phyloP scores from a whole-genome alignment of 1,140 invertebrate species.

The Zaprionus inermis region DNA sequence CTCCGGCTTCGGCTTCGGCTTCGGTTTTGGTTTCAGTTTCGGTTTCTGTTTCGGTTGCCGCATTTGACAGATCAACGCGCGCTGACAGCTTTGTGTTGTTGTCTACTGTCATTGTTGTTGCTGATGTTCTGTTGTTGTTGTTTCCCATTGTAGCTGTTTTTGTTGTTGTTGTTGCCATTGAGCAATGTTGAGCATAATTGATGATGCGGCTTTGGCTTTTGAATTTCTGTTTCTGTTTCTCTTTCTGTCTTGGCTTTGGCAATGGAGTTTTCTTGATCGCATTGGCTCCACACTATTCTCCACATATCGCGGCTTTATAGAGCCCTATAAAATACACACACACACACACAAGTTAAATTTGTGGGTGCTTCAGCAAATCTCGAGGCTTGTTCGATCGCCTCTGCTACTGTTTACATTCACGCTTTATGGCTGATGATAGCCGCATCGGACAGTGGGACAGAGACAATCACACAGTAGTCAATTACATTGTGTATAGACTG shows the following conservation, averaged over 20 bases:
- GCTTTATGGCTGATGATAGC: constrained; percentile 50
- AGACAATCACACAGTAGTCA: constrained; percentile 15
- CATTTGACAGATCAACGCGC: constrained; percentile 80
- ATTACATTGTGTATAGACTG: constrained; percentile 10
- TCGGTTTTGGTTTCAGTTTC: constrained; percentile 30
- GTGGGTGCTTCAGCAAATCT: constrained; percentile 42
- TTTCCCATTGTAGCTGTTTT: constrained; percentile 5
- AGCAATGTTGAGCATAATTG: constrained; percentile 80
- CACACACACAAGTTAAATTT: no score
- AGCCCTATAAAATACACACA: neutral
- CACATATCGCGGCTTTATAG: constrained; percentile 24
- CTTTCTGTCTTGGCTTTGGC: constrained; percentile 49
- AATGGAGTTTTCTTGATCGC: constrained; percentile 72
- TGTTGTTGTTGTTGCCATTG: constrained; percentile 58
- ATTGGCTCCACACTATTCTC: constrained; percentile 73
- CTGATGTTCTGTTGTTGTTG: constrained; percentile 33
- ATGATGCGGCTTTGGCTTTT: constrained; percentile 80
- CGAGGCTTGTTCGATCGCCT: constrained; percentile 63
- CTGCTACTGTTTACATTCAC: constrained; percentile 78
- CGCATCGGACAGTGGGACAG: neutral
- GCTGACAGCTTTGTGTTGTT: constrained; percentile 75
- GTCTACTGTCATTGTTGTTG: constrained; percentile 37
- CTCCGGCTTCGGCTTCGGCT: constrained; percentile 49
- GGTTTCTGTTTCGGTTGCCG: constrained; percentile 51
- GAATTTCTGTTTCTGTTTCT: constrained; percentile 50